Conservation (phyloP, 2,113 vertebrate genomes). For the Neolamprologus sp. region DNA sequence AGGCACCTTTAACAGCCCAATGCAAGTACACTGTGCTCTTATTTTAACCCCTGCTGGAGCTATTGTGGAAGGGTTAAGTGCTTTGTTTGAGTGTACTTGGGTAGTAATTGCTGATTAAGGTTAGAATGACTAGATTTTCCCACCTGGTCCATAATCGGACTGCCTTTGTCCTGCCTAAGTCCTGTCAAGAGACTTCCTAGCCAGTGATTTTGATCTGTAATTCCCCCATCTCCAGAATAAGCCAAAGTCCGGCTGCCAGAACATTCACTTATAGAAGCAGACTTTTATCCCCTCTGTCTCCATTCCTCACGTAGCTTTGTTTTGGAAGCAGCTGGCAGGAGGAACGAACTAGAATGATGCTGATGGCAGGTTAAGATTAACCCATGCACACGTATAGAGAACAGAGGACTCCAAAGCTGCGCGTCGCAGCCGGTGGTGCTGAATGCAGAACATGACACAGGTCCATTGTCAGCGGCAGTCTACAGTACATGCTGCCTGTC, state of each 20-base stretch:
- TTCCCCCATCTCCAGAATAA: background rate
- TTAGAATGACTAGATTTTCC: background rate
- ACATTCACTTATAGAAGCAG: background rate
- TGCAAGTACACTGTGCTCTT: background rate
- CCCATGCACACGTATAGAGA: background rate
- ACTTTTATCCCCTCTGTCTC: background rate
- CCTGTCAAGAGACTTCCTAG: background rate
- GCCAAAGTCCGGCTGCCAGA: background rate
- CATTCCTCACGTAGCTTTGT: background rate
- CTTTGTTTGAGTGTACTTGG: background rate
- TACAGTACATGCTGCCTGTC: slow-evolving; percentile 19
- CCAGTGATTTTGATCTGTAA: background rate
- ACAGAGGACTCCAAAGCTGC: background rate
- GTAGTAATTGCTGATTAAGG: background rate
- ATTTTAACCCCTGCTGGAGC: background rate
- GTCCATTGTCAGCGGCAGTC: slow-evolving; percentile 31
- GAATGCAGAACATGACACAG: slow-evolving; percentile 46
- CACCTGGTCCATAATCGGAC: background rate
- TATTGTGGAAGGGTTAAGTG: background rate
- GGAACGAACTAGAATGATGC: slow-evolving; percentile 26
- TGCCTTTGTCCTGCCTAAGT: background rate
- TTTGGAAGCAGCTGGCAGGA: slow-evolving; percentile 1
- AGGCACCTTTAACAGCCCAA: background rate
- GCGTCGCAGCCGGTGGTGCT: background rate
- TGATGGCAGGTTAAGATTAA: slow-evolving; percentile 27